These are phyloP conservation scores for Drosophila oshimai DNA, from an alignment of 1,140 invertebrate species.

Conservation along the genomic window DNA sequence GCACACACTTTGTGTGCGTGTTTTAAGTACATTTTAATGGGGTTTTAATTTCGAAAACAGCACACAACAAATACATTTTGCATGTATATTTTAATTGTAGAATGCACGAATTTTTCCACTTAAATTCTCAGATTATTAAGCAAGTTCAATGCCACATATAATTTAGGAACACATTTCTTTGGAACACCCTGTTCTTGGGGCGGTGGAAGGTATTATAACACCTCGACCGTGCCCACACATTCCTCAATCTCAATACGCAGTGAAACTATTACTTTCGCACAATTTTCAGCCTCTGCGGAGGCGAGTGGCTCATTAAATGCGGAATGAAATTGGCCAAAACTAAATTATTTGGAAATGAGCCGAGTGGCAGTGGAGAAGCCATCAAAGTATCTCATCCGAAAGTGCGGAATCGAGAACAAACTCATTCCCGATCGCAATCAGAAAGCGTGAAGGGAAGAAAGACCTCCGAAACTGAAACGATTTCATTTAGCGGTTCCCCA, in stretches of 20 bases:
- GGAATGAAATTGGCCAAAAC: slow-evolving; percentile 29
- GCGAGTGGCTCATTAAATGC: slow-evolving; percentile 12
- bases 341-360: slow-evolving; percentile 9
- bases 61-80: background rate
- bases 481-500: slow-evolving; percentile 32
- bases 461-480: slow-evolving; percentile 4
- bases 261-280: slow-evolving; percentile 31
- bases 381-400: slow-evolving; percentile 13
- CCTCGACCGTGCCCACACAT: slow-evolving; percentile 22
- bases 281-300: slow-evolving; percentile 18
- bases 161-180: slow-evolving; percentile 12
- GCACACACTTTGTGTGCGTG: background rate
- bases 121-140: background rate
- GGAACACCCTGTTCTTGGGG: background rate
- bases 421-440: slow-evolving; percentile 15
- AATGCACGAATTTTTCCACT: slow-evolving; percentile 1
- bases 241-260: background rate
- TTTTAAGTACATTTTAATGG: background rate
- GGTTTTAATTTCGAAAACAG: slow-evolving; percentile 6
- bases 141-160: slow-evolving; percentile 30
- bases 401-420: slow-evolving; percentile 7
- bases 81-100: slow-evolving; percentile 3
- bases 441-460: slow-evolving; percentile 60
- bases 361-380: background rate
- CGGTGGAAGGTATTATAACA: slow-evolving; percentile 1